Percentiles rank a stretch among this genome's conserved stretches.
Conservation (phyloP, 2,888 invertebrate species). For the Drosophila neotestacea region DNA sequence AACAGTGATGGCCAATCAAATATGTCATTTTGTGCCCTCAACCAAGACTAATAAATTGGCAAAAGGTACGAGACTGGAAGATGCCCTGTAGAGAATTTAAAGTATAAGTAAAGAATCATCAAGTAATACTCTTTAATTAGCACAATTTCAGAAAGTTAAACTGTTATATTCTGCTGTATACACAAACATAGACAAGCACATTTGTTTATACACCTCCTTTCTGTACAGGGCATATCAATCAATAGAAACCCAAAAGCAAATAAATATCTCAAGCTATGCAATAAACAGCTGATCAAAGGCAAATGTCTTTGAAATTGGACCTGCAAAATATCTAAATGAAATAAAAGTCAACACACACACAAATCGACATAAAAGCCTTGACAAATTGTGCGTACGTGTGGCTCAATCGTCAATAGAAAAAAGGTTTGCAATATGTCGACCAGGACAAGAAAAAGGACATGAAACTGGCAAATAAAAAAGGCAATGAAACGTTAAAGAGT, state of each 20-base stretch:
- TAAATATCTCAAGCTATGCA: constrained; percentile 33
- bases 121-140: too few species aligned
- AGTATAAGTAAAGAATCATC: background rate
- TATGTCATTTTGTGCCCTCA: background rate
- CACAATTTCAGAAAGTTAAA: too few species aligned
- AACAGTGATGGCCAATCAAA: constrained; percentile 19
- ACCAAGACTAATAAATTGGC: background rate
- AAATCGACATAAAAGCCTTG: constrained; percentile 19
- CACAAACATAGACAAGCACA: too few species aligned
- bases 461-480: constrained; percentile 15
- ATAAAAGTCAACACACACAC: constrained; percentile 22
- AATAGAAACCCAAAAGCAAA: constrained; percentile 29
- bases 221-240: constrained; percentile 20
- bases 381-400: constrained; percentile 51
- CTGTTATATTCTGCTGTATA: too few species aligned
- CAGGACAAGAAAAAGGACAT: constrained; percentile 4
- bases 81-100: background rate
- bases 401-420: constrained; percentile 32
- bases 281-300: constrained; percentile 53
- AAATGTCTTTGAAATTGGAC: constrained; percentile 43
- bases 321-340: constrained; percentile 11
- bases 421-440: constrained; percentile 10
- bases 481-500: constrained; percentile 6
- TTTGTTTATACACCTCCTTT: background rate
- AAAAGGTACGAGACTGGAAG: background rate